These are phyloP conservation scores for Drosophila fungiperda DNA, from an alignment of 2,888 invertebrate species.

Conservation along the genomic window DNA sequence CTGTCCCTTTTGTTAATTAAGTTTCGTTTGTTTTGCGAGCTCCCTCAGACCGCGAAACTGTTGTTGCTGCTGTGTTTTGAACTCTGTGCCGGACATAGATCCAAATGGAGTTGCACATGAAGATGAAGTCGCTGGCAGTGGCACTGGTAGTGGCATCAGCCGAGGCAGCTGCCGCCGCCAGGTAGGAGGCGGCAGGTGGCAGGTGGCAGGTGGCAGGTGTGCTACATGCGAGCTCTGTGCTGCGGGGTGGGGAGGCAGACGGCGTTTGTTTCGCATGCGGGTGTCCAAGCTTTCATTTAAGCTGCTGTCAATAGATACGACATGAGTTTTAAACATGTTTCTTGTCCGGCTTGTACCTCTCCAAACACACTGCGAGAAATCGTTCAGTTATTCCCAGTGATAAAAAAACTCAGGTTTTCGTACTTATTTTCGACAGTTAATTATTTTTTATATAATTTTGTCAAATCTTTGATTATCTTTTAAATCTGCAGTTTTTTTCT, in stretches of 20 bases:
- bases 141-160: background rate
- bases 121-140: background rate
- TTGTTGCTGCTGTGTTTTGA: conserved; percentile 38
- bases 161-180: background rate
- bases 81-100: conserved; percentile 57
- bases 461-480: background rate
- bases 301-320: conserved; percentile 37
- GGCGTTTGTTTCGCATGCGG: conserved; percentile 20
- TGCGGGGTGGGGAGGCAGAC: conserved; percentile 3
- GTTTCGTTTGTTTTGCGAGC: conserved; percentile 80
- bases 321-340: conserved; percentile 16
- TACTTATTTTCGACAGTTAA: background rate
- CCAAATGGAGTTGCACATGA: conserved; percentile 46
- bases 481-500: background rate
- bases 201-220: conserved; percentile 8
- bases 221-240: background rate
- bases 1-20: conserved; percentile 78
- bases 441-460: background rate
- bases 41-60: conserved; percentile 44
- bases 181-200: background rate
- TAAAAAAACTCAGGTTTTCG: background rate
- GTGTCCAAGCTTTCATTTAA: conserved; percentile 32
- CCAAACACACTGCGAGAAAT: conserved; percentile 1
- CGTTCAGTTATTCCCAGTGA: background rate
- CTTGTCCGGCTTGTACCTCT: background rate